phyloP scores from a whole-genome alignment of 2,888 invertebrate species.

The Stenolophus ochropezus region DNA sequence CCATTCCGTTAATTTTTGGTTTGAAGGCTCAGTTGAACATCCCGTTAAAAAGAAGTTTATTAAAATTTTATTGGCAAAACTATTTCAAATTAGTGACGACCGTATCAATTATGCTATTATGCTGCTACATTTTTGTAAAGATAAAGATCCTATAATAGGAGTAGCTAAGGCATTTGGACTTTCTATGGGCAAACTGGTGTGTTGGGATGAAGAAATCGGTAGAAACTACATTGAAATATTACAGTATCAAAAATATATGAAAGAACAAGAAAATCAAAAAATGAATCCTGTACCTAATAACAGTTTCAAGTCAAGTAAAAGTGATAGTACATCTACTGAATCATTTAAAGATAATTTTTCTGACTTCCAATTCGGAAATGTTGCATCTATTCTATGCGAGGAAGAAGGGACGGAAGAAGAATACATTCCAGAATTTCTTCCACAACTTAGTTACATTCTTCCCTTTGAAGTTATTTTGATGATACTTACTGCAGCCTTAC shows the following conservation, averaged over 20 bases:
- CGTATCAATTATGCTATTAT: constrained; percentile 79
- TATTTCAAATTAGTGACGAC: constrained; percentile 74
- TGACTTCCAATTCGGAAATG: background rate
- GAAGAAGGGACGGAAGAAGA: constrained; percentile 38
- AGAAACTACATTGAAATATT: constrained; percentile 72
- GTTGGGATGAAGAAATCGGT: constrained; percentile 74
- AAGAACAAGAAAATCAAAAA: constrained; percentile 9
- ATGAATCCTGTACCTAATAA: background rate
- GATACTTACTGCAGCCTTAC: constrained; percentile 67
- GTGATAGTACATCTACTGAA: background rate
- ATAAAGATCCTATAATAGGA: constrained; percentile 74
- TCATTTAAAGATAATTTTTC: background rate
- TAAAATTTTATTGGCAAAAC: constrained; percentile 77
- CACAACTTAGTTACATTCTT: constrained; percentile 65
- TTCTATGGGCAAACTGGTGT: constrained; percentile 75
- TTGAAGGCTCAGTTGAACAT: constrained; percentile 65
- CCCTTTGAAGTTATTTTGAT: constrained; percentile 67
- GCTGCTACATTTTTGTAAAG: constrained; percentile 79
- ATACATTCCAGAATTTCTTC: background rate
- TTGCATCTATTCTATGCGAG: background rate
- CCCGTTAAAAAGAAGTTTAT: constrained; percentile 67
- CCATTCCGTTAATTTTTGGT: constrained; percentile 71
- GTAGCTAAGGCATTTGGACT: constrained; percentile 77
- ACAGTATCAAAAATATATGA: constrained; percentile 37
- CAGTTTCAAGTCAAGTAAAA: background rate